A percentile compares a stretch with the other conserved stretches of the same genome.
phyloP scores from a whole-genome alignment of 2,888 invertebrate genomes.

The Carpatolechia fugitivella region DNA sequence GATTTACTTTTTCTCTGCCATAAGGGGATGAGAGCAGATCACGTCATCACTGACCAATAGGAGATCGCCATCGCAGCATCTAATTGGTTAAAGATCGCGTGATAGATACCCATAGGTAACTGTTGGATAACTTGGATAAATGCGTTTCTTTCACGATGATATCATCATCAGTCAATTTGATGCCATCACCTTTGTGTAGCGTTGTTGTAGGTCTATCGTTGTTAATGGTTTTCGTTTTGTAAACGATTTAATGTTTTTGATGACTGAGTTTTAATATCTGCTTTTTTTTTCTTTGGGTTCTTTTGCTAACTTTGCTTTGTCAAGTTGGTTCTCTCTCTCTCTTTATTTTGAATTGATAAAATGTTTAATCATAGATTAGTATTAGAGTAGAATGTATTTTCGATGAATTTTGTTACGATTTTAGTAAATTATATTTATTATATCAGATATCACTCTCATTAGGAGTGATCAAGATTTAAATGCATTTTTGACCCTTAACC shows the following conservation, averaged over 20 bases:
- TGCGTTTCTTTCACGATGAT: constrained; percentile 6
- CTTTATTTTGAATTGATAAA: too few species aligned
- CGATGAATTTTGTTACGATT: too few species aligned
- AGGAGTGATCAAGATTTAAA: too few species aligned
- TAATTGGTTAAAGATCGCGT: constrained; percentile 11
- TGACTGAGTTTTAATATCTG: not conserved
- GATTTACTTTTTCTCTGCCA: constrained; percentile 6
- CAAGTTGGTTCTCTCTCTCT: not conserved
- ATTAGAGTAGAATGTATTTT: too few species aligned
- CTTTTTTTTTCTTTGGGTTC: not conserved
- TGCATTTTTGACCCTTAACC: too few species aligned
- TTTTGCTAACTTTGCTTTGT: too few species aligned
- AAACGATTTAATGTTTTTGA: not conserved
- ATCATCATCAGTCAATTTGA: constrained; percentile 7
- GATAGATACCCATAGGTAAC: constrained; percentile 3
- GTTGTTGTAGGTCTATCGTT: not conserved
- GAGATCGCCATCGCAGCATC: not conserved
- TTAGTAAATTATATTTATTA: too few species aligned
- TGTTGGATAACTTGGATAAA: too few species aligned
- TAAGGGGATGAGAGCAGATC: constrained; percentile 1
- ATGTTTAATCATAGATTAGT: too few species aligned
- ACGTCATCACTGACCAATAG: constrained; percentile 9
- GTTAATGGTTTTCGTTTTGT: constrained; percentile 4
- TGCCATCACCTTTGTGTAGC: not conserved
- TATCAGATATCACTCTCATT: too few species aligned